Evolutionary conservation across 2,888 invertebrate species (phyloP).

Genomic region (Leptura quadrifasciata): DNA sequence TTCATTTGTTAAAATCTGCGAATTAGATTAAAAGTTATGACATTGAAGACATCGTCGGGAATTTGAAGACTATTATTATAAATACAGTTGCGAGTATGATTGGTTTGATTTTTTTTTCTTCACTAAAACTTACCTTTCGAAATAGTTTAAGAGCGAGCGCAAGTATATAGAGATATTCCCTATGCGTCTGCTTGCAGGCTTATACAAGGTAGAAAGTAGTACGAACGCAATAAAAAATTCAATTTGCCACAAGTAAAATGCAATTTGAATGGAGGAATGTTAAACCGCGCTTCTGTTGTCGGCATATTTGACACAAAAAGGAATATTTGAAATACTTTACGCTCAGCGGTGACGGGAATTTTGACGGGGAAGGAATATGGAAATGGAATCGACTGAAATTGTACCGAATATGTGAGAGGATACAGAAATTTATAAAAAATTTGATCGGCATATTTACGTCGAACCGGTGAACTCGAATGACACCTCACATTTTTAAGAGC

Average conservation of each 20-base stretch:
- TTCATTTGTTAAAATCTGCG: too few relatives aligned
- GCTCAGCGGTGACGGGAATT: constrained; percentile 42
- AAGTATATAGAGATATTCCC: too few relatives aligned
- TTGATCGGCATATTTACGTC: constrained; percentile 17
- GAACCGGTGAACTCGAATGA: constrained; percentile 15
- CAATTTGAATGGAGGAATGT: constrained; percentile 33
- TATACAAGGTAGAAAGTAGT: constrained; percentile 13
- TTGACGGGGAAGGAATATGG: constrained; percentile 45
- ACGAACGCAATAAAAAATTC: constrained; percentile 17
- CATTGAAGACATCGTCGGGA: too few relatives aligned
- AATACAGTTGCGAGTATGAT: too few relatives aligned
- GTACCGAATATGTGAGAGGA: constrained; percentile 10
- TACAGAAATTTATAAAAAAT: constrained; percentile 17
- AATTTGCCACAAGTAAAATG: constrained; percentile 25
- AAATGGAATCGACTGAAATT: constrained; percentile 45
- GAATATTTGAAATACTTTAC: constrained; percentile 49
- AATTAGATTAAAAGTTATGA: too few relatives aligned
- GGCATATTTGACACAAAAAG: constrained; percentile 44
- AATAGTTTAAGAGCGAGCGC: too few relatives aligned
- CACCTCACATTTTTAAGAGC: background rate
- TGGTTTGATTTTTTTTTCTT: too few relatives aligned
- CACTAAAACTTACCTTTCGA: too few relatives aligned
- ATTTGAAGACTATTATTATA: too few relatives aligned
- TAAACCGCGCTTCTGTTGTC: constrained; percentile 31
- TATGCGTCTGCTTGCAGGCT: background rate